Conservation (phyloP, 2,113 vertebrate genomes). For the Oxygymnocypris stewartii region DNA sequence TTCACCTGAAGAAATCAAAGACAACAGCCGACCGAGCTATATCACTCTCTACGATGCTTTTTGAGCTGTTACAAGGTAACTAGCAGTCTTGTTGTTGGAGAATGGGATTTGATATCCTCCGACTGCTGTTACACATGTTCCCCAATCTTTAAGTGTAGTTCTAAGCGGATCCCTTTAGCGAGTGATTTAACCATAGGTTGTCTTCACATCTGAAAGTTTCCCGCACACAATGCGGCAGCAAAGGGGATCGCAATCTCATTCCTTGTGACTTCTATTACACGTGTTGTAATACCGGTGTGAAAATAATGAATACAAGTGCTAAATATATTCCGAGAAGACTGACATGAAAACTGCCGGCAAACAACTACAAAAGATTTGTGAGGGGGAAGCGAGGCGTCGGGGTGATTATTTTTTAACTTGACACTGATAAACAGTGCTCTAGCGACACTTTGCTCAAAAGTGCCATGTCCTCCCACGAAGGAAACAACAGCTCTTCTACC, state of each 20-base stretch:
- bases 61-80: neutral
- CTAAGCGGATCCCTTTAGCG: slow-evolving; percentile 10
- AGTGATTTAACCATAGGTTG: slow-evolving; percentile 33
- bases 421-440: slow-evolving; percentile 50
- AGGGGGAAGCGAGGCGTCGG: slow-evolving; percentile 29
- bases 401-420: slow-evolving; percentile 49
- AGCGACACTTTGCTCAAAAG: slow-evolving; percentile 46
- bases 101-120: neutral
- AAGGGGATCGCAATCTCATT: slow-evolving; percentile 33
- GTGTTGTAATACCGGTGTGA: slow-evolving; percentile 20
- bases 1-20: slow-evolving; percentile 46
- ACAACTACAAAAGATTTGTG: slow-evolving; percentile 43
- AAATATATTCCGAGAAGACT: slow-evolving; percentile 46
- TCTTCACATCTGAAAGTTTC: slow-evolving; percentile 34
- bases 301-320: slow-evolving; percentile 50
- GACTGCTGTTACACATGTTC: slow-evolving; percentile 6
- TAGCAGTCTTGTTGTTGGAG: neutral
- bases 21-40: slow-evolving; percentile 6
- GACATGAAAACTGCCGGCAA: slow-evolving; percentile 46
- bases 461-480: slow-evolving; percentile 54
- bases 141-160: slow-evolving; percentile 28
- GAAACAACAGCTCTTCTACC: slow-evolving; percentile 46
- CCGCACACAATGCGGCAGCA: slow-evolving; percentile 35
- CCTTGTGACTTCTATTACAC: slow-evolving; percentile 38
- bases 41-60: neutral